Percentiles rank a stretch among this genome's conserved stretches.
Conservation (phyloP, 2,797 vertebrate genomes). For the Argya squamiceps region DNA sequence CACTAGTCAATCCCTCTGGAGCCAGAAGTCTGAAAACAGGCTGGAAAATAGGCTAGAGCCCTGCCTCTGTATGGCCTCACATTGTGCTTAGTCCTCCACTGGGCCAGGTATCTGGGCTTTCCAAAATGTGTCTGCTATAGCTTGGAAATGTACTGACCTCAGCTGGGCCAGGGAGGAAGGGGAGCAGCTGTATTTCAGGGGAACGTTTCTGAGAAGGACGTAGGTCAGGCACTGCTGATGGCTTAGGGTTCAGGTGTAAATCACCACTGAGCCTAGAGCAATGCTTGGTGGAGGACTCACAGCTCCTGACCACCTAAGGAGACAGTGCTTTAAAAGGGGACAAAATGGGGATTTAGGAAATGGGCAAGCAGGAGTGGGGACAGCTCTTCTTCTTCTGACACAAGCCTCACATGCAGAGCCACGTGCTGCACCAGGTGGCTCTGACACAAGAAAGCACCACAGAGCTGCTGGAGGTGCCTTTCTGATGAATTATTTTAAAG, state of each 20-base stretch:
- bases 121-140: neutral
- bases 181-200: neutral
- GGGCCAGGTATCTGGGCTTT: neutral
- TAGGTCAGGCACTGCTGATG: neutral
- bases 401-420: neutral
- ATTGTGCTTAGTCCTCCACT: neutral
- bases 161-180: neutral
- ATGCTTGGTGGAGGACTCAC: neutral
- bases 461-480: neutral
- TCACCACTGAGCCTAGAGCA: neutral
- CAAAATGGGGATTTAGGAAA: neutral
- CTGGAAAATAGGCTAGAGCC: neutral
- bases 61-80: neutral
- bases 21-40: neutral
- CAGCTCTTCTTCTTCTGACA: neutral
- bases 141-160: neutral
- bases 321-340: neutral
- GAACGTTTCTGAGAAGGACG: neutral
- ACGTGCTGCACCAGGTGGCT: neutral
- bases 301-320: neutral
- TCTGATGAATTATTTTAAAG: slow-evolving; percentile 13
- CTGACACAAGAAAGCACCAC: neutral
- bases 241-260: neutral
- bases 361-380: neutral
- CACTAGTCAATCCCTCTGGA: neutral